Evolutionary conservation across 1,140 invertebrate genomes (phyloP), one percentile per base, ranked within the genome.

Genomic region (Dufourea novaeangliae): DNA sequence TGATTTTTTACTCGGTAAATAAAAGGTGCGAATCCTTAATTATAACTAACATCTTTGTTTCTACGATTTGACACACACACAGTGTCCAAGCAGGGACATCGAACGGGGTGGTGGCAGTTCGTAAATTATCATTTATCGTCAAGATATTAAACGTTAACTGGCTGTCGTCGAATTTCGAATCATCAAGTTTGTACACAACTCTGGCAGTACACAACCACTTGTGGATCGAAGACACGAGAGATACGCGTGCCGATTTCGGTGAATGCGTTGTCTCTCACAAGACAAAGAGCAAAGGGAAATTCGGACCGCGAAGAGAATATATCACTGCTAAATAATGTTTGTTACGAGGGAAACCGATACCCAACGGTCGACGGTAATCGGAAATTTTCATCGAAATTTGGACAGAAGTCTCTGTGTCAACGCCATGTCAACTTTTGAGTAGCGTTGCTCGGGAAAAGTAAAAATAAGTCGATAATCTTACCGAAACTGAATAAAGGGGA

Each of bases 121-220:
- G 22, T 7, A 12, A 37, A 8, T n/a, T 8, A 6, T 8, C 6
- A 8, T 22, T 11, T 0, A 17, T 57, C 37, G 17, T 12, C 12
- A 22, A 1, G 4, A 17, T 20, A 66, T 69, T 22, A n/a, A 17
- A 0, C 2, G 29, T 2, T 29, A 69, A 69, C 59, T 25, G 22
- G 29, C 34, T 32, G 39, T 32, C 32, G 56, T 61, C 25, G 37
- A 77, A 70, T 44, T 77, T 62, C 56, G 46, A 63, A 63, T 34
- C 14, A 71, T 44, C 67, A 5, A 34, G 75, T 54, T 71, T 37
- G 8, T 22, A 25, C 25, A 39, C 12, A 25, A 44, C 22, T 62
- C 54, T 22, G 72, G 54, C 63, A n/a, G 46, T 79, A 68, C 57
- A 81, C 88, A 89, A 90, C 89, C 89, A 90, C 89, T 90, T 90